A percentile compares a stretch with the other conserved stretches of the same genome.
Conservation (phyloP, 2,113 vertebrate genomes). For the Laticauda laticaudata region DNA sequence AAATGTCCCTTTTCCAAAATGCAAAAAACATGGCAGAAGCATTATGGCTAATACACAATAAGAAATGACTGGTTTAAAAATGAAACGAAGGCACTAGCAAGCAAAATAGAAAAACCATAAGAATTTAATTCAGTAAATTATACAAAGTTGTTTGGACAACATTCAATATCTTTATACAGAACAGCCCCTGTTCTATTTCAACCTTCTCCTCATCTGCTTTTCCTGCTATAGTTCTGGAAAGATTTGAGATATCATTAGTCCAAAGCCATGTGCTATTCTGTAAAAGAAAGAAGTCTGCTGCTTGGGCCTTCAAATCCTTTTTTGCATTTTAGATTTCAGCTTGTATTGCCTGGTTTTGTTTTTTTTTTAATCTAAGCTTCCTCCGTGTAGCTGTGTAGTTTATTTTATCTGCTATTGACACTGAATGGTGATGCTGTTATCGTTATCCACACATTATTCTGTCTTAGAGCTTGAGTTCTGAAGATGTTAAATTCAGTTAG, state of each 20-base stretch:
- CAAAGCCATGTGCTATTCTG: not conserved
- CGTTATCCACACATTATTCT: not conserved
- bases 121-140: slow-evolving; percentile 10
- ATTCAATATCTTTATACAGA: not conserved
- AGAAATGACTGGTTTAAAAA: not conserved
- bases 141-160: not conserved
- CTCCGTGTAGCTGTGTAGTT: not conserved
- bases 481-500: not conserved
- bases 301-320: not conserved
- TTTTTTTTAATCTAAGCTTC: not conserved
- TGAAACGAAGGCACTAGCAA: not conserved
- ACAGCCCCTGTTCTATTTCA: slow-evolving; percentile 10
- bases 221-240: not conserved
- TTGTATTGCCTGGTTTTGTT: not conserved
- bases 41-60: not conserved
- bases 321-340: not conserved
- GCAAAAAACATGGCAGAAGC: not conserved
- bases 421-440: not conserved
- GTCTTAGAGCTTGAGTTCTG: not conserved
- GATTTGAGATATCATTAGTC: not conserved
- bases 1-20: not conserved
- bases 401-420: not conserved
- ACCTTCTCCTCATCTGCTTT: not conserved
- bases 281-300: not conserved
- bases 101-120: not conserved